phyloP scores from a whole-genome alignment of 2,888 invertebrate species.

The Allolobophora icterica region DNA sequence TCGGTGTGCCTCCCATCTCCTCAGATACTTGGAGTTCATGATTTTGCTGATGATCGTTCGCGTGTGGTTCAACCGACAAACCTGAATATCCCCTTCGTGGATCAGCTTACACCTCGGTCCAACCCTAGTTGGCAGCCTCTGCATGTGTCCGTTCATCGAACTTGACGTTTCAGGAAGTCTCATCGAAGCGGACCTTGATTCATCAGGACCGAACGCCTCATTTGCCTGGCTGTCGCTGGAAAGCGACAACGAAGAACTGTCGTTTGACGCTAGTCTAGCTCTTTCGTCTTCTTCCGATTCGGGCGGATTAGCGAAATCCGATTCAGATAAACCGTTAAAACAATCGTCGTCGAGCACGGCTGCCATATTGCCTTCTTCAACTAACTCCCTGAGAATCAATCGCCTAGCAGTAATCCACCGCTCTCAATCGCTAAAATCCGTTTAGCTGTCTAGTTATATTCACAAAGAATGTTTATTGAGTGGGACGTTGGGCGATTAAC shows the following conservation, averaged over 20 bases:
- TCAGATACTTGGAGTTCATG: conserved; percentile 75
- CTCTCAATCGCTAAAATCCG: neutral
- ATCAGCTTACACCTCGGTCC: conserved; percentile 72
- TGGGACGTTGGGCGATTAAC: neutral
- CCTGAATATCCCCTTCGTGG: conserved; percentile 76
- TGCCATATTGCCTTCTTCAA: conserved; percentile 5
- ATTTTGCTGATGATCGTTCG: conserved; percentile 81
- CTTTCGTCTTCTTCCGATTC: neutral
- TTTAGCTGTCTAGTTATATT: neutral
- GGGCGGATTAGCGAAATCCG: neutral
- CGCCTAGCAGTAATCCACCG: neutral
- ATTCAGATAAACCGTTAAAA: neutral
- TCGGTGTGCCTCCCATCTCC: conserved; percentile 80
- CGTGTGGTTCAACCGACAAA: conserved; percentile 80
- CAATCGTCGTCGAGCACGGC: neutral
- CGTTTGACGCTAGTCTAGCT: neutral
- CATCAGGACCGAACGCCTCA: neutral
- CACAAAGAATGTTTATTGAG: neutral
- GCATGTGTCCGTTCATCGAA: neutral
- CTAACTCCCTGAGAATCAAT: conserved; percentile 10
- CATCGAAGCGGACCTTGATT: neutral
- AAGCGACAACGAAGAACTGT: conserved; percentile 1
- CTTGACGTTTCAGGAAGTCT: neutral
- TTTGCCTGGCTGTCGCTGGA: neutral
- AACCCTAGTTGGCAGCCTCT: neutral